phyloP scores from a whole-genome alignment of 1,140 invertebrate genomes.

The Drosophila asahinai region DNA sequence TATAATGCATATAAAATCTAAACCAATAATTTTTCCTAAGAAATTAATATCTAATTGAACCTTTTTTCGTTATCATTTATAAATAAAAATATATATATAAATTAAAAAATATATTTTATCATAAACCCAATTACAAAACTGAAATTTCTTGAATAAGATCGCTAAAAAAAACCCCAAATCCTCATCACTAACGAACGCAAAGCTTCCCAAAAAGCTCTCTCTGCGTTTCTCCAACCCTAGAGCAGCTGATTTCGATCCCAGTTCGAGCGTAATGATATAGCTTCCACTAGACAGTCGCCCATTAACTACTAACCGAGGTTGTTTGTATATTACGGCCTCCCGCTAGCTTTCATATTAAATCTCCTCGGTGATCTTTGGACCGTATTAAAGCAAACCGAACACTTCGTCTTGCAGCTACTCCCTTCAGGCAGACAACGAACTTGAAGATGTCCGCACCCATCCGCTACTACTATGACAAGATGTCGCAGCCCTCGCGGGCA shows the following conservation, averaged over 20 bases:
- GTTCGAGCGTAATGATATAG: constrained; percentile 13
- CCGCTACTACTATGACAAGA: constrained; percentile 90
- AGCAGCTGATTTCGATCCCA: constrained; percentile 28
- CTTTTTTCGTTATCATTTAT: too few species aligned
- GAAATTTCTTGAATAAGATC: too few species aligned
- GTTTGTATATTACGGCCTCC: background rate
- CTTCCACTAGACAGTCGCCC: constrained; percentile 20
- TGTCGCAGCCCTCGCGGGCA: constrained; percentile 91
- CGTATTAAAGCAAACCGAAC: background rate
- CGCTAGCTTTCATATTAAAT: background rate
- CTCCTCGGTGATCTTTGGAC: constrained; percentile 61
- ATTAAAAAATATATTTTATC: background rate
- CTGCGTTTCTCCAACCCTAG: background rate
- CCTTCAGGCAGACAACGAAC: constrained; percentile 27
- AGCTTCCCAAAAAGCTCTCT: constrained; percentile 18
- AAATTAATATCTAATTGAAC: too few species aligned
- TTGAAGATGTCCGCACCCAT: constrained; percentile 74
- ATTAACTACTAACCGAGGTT: constrained; percentile 8
- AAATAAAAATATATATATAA: background rate
- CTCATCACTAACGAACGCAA: background rate
- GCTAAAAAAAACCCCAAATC: background rate
- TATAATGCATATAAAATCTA: background rate
- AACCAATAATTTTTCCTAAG: too few species aligned
- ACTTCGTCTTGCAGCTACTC: constrained; percentile 9
- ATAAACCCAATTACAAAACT: too few species aligned